These are phyloP conservation scores for Channallabes apus DNA, from an alignment of 2,797 vertebrate species.

Conservation along the genomic window DNA sequence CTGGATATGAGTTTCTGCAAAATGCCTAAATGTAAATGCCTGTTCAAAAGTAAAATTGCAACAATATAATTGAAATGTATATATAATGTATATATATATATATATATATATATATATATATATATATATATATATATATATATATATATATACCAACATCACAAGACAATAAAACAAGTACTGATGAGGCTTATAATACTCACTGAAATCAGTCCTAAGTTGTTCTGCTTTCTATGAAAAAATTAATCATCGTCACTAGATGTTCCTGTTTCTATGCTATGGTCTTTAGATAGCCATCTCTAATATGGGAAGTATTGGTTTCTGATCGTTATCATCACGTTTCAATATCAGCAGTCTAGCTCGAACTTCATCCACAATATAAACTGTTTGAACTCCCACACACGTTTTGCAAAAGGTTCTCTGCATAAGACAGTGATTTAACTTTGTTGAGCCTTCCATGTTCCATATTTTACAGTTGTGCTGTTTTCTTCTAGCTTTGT, in stretches of 20 bases:
- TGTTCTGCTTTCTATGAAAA: neutral
- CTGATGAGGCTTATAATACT: neutral
- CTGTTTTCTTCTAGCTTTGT: neutral
- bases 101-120: neutral
- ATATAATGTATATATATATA: neutral
- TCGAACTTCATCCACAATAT: neutral
- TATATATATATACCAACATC: neutral
- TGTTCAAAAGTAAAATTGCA: neutral
- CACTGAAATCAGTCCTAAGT: neutral
- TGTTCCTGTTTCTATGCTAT: constrained; percentile 14
- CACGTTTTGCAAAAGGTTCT: neutral
- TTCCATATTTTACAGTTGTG: neutral
- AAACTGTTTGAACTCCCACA: constrained; percentile 37
- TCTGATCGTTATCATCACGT: constrained; percentile 53
- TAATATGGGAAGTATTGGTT: constrained; percentile 32
- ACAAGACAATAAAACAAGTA: neutral
- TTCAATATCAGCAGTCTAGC: constrained; percentile 3
- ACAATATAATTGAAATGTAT: neutral
- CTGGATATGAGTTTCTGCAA: no score
- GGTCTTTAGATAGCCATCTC: constrained; percentile 30
- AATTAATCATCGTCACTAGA: neutral
- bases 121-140: neutral
- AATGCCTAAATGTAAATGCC: no score
- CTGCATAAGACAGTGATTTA: neutral
- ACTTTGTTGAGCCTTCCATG: neutral